Percentiles rank a stretch among this genome's conserved stretches.
Conservation (phyloP, 1,140 invertebrate species). For the Aradophagus sp. region DNA sequence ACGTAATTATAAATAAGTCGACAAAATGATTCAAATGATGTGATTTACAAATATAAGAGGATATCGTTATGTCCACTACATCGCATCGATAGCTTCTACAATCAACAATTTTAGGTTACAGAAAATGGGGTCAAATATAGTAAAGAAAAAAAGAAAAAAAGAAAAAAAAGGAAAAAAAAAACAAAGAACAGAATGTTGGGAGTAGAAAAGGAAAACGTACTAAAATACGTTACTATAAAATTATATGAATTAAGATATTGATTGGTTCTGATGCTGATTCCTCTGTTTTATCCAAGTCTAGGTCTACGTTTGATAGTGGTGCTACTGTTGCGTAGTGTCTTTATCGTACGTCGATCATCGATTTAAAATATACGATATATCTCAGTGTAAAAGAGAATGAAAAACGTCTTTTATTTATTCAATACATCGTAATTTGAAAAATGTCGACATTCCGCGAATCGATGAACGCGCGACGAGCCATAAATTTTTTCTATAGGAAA, state of each 20-base stretch:
- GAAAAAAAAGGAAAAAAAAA: slow-evolving; percentile 6
- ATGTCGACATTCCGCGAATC: slow-evolving; percentile 35
- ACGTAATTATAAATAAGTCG: slow-evolving; percentile 69
- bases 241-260: slow-evolving; percentile 16
- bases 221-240: slow-evolving; percentile 11
- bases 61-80: slow-evolving; percentile 66
- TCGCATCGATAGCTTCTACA: slow-evolving; percentile 54
- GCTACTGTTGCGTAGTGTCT: slow-evolving; percentile 4
- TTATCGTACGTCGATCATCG: not conserved
- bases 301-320: slow-evolving; percentile 1
- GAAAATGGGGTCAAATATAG: no score
- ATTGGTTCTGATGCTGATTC: slow-evolving; percentile 34
- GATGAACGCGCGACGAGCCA: slow-evolving; percentile 18
- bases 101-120: slow-evolving; percentile 38
- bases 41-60: slow-evolving; percentile 66
- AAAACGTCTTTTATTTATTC: slow-evolving; percentile 45
- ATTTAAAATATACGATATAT: slow-evolving; percentile 30
- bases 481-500: slow-evolving; percentile 13
- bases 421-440: slow-evolving; percentile 21
- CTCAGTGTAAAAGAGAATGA: slow-evolving; percentile 43
- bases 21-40: slow-evolving; percentile 62
- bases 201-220: slow-evolving; percentile 23
- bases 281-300: slow-evolving; percentile 20
- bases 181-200: slow-evolving; percentile 14
- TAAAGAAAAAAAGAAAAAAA: not conserved